Evolutionary conservation across 2,797 vertebrate genomes (phyloP).

Genomic region (Propithecus deckenii): DNA sequence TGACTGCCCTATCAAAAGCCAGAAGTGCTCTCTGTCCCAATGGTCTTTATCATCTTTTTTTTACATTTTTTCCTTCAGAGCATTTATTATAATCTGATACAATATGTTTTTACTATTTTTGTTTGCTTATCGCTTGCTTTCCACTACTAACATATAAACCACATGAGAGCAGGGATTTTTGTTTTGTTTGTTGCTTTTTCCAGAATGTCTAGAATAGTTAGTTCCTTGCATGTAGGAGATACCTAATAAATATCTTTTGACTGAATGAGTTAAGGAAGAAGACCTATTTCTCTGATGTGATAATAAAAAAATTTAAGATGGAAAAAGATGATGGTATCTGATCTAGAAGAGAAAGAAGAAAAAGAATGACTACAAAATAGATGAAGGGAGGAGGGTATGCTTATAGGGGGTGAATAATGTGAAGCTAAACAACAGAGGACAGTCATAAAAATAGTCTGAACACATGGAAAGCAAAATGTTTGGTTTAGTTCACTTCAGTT

Average conservation of each 20-base stretch:
- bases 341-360: background rate
- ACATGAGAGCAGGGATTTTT: background rate
- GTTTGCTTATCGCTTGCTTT: background rate
- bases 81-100: background rate
- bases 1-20: background rate
- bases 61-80: background rate
- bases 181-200: background rate
- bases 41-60: background rate
- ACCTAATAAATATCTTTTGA: background rate
- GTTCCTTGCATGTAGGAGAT: background rate
- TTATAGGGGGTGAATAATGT: background rate
- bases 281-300: background rate
- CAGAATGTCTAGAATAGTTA: background rate
- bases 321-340: background rate
- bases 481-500: background rate
- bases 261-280: slow-evolving; percentile 10
- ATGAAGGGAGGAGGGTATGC: background rate
- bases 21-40: background rate
- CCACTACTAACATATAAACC: background rate
- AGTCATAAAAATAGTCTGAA: background rate
- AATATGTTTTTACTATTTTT: background rate
- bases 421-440: background rate
- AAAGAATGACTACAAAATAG: background rate
- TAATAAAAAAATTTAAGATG: background rate
- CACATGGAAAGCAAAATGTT: background rate